Evolutionary conservation across 2,888 invertebrate genomes (phyloP).

Genomic region (Drosophila ezoana): DNA sequence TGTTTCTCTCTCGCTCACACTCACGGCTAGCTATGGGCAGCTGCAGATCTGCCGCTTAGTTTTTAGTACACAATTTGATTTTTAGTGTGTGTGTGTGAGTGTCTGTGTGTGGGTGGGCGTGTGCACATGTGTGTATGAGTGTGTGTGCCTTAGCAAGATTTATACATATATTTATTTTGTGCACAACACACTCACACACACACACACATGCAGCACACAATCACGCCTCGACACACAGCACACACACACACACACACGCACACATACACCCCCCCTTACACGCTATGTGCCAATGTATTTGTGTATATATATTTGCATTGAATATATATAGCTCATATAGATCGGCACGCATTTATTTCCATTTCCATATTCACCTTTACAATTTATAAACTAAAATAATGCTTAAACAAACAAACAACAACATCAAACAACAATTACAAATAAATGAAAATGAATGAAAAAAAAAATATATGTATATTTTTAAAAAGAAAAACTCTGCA

Average conservation of each 20-base stretch:
- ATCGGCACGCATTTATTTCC: slow-evolving; percentile 25
- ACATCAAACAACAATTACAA: slow-evolving; percentile 38
- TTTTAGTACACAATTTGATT: slow-evolving; percentile 70
- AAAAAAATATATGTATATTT: slow-evolving; percentile 21
- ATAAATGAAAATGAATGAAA: slow-evolving; percentile 35
- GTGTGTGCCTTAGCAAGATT: slow-evolving; percentile 1
- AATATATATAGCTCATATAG: slow-evolving; percentile 51
- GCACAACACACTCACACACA: slow-evolving; percentile 12
- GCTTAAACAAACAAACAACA: slow-evolving; percentile 26
- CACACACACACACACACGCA: slow-evolving; percentile 10
- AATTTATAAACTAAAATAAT: slow-evolving; percentile 47
- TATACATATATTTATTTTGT: slow-evolving; percentile 16
- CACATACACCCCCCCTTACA: slow-evolving; percentile 12
- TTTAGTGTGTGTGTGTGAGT: slow-evolving; percentile 37
- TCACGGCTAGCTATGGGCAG: slow-evolving; percentile 77
- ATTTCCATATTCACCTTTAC: slow-evolving; percentile 39
- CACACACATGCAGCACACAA: slow-evolving; percentile 9
- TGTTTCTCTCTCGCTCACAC: slow-evolving; percentile 35
- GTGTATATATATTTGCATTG: slow-evolving; percentile 49
- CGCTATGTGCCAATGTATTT: slow-evolving; percentile 33
- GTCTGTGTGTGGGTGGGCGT: slow-evolving; percentile 1
- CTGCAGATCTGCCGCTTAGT: slow-evolving; percentile 72
- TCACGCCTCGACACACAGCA: slow-evolving; percentile 11
- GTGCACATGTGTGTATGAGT: slow-evolving; percentile 6
- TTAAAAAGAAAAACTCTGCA: slow-evolving; percentile 6